A percentile compares a stretch with the other conserved stretches of the same genome.
Evolutionary conservation across 2,797 vertebrate genomes (phyloP).

Genomic region (Pristis pectinata): DNA sequence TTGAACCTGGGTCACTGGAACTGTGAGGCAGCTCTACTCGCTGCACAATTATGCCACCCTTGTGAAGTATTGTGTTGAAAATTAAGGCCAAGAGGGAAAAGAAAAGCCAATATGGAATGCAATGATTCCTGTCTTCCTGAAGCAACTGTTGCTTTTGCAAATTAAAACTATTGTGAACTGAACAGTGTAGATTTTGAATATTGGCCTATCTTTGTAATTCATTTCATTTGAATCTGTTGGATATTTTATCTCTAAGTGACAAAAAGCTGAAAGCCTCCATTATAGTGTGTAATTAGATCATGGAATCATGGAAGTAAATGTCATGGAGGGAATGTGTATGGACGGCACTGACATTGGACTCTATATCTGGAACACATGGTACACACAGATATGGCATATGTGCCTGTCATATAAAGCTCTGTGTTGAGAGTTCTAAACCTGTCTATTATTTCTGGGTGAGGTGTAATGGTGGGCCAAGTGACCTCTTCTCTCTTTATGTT

Average conservation of each 20-base stretch:
- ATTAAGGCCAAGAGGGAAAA: not conserved
- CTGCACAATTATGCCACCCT: not conserved
- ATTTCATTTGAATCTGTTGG: not conserved
- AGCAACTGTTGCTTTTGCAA: not conserved
- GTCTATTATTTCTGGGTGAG: not conserved
- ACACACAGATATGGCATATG: not conserved
- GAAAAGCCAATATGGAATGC: not conserved
- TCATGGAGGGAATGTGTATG: not conserved
- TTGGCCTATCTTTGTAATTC: not conserved
- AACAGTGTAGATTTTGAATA: not conserved
- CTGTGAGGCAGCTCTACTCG: too few relatives aligned
- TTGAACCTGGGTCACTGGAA: too few relatives aligned
- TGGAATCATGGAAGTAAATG: not conserved
- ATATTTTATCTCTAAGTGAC: not conserved
- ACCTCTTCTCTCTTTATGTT: not conserved
- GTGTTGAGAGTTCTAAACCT: not conserved
- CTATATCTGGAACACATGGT: not conserved
- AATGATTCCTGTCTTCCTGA: not conserved
- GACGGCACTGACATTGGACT: not conserved
- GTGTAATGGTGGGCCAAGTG: too few relatives aligned
- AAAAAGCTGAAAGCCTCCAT: not conserved
- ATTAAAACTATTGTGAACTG: not conserved
- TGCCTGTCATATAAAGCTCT: not conserved
- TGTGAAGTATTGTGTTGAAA: not conserved
- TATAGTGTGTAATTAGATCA: not conserved